Evolutionary conservation across 2,113 vertebrate genomes (phyloP).

Genomic region (Petroica traversi): DNA sequence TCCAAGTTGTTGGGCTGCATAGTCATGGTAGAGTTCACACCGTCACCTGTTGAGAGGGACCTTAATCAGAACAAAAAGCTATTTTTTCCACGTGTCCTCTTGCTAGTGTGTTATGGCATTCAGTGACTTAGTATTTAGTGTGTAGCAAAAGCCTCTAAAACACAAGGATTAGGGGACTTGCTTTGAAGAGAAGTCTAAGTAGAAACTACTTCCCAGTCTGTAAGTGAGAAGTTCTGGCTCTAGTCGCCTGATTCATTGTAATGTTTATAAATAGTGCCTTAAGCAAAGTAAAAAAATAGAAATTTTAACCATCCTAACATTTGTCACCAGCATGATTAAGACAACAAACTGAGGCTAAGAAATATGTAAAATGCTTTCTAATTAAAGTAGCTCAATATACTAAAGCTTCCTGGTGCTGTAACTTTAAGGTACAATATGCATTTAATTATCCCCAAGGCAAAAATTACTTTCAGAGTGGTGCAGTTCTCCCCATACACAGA

Average conservation of each 20-base stretch:
- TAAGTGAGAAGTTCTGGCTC: not conserved
- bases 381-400: slow-evolving; percentile 50
- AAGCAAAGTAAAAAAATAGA: not conserved
- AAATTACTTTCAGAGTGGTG: not conserved
- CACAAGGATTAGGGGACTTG: not conserved
- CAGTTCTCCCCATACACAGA: not conserved
- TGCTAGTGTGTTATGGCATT: not conserved
- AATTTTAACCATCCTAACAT: not conserved
- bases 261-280: not conserved
- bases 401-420: slow-evolving; percentile 29
- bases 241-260: not conserved
- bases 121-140: not conserved
- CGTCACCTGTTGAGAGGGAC: not conserved
- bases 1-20: not conserved
- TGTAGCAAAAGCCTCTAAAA: not conserved
- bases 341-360: not conserved
- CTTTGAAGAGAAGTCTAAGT: not conserved
- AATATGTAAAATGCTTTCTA: slow-evolving; percentile 54
- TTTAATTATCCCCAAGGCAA: slow-evolving; percentile 57
- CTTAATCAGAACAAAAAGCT: not conserved
- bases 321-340: not conserved
- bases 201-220: not conserved
- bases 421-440: slow-evolving; percentile 32
- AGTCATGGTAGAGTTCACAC: not conserved
- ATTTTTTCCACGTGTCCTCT: not conserved